Conservation (phyloP, 2,888 invertebrate genomes). For the Urechis unicinctus region DNA sequence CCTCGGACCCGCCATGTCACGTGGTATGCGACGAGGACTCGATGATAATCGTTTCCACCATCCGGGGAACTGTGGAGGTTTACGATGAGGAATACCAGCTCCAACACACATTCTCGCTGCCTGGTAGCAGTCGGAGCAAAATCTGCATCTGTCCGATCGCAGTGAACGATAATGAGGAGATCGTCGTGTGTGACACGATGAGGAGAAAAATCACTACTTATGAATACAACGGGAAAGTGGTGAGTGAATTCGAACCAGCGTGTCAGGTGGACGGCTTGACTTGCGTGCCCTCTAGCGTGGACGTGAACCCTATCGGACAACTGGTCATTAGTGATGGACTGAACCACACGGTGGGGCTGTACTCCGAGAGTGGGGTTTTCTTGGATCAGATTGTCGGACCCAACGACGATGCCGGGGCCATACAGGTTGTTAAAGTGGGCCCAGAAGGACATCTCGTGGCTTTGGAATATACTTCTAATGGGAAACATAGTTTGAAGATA, state of each 20-base stretch:
- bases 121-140: neutral
- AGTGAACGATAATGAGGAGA: constrained; percentile 23
- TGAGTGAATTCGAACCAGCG: constrained; percentile 31
- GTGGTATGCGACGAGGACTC: constrained; percentile 30
- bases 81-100: neutral
- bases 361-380: constrained; percentile 32
- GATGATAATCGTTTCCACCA: constrained; percentile 26
- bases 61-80: neutral
- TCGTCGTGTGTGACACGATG: constrained; percentile 35
- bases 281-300: constrained; percentile 29
- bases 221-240: constrained; percentile 27
- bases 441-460: constrained; percentile 41
- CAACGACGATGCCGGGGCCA: constrained; percentile 32
- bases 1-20: constrained; percentile 28
- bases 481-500: constrained; percentile 39
- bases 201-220: constrained; percentile 29
- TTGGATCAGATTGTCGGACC: constrained; percentile 32
- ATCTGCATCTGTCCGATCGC: neutral
- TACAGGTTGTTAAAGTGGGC: constrained; percentile 35
- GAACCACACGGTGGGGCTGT: constrained; percentile 39
- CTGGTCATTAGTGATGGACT: constrained; percentile 34
- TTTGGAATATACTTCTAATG: constrained; percentile 34
- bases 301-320: constrained; percentile 28
- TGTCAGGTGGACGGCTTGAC: constrained; percentile 27
- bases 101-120: neutral